Percentiles rank a stretch among this genome's conserved stretches.
Conservation (phyloP, 2,113 vertebrate genomes). For the Tretioscincus oriximinensis region DNA sequence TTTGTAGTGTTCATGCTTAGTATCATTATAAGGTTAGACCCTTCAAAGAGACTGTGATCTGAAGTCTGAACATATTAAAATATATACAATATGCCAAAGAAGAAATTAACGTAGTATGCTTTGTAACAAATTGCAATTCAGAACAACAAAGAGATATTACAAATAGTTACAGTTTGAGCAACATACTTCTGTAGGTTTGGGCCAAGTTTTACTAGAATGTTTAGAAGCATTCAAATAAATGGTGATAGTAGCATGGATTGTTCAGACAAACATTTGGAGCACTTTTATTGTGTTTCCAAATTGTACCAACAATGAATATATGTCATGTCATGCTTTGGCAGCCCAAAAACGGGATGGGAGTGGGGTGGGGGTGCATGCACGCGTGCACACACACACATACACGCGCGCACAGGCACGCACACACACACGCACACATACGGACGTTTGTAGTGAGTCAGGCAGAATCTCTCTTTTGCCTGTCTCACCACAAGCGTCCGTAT, state of each 20-base stretch:
- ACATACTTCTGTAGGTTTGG: slow-evolving; percentile 26
- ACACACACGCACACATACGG: too few relatives aligned
- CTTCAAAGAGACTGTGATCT: slow-evolving; percentile 26
- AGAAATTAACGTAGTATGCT: slow-evolving; percentile 11
- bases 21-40: slow-evolving; percentile 36
- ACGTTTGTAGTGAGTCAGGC: too few relatives aligned
- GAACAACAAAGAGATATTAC: slow-evolving; percentile 1
- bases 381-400: too few relatives aligned
- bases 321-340: not conserved
- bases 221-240: not conserved
- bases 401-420: too few relatives aligned
- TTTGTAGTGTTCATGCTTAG: slow-evolving; percentile 33
- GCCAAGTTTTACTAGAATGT: slow-evolving; percentile 6
- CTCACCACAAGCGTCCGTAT: too few relatives aligned
- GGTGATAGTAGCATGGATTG: not conserved
- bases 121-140: slow-evolving; percentile 24
- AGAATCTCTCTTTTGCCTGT: too few relatives aligned
- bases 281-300: not conserved
- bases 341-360: too few relatives aligned
- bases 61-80: slow-evolving; percentile 27
- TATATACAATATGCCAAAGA: slow-evolving; percentile 24
- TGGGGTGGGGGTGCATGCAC: too few relatives aligned
- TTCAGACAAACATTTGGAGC: not conserved
- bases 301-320: not conserved
- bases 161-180: slow-evolving; percentile 20